phyloP scores from a whole-genome alignment of 2,113 vertebrate genomes.

The Rhegmatorhina hoffmannsi region DNA sequence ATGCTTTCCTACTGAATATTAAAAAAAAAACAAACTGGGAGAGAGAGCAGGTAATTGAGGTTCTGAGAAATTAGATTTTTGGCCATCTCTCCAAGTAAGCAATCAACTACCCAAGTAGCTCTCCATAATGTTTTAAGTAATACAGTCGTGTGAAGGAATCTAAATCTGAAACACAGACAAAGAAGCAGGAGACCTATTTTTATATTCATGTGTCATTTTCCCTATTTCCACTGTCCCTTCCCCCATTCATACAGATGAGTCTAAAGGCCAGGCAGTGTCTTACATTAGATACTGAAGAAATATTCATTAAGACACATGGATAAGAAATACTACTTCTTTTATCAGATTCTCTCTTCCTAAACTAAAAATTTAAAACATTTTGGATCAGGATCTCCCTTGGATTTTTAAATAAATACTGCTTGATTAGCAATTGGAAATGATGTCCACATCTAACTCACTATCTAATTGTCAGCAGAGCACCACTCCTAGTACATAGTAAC shows the following conservation, averaged over 20 bases:
- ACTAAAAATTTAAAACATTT: neutral
- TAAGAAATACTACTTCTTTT: neutral
- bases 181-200: neutral
- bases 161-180: neutral
- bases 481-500: neutral
- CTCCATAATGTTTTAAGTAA: neutral
- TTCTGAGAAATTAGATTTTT: neutral
- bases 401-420: neutral
- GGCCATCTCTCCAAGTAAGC: neutral
- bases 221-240: neutral
- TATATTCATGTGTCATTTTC: neutral
- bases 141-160: neutral
- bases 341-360: neutral
- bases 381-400: neutral
- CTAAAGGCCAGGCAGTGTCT: neutral
- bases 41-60: neutral
- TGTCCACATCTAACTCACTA: neutral
- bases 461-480: neutral
- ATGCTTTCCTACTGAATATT: neutral
- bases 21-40: neutral
- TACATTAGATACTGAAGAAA: neutral
- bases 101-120: neutral
- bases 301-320: neutral
- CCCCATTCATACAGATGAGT: neutral
- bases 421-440: neutral